Evolutionary conservation across 2,113 vertebrate species (phyloP).

Genomic region (Coreoperca whiteheadi): DNA sequence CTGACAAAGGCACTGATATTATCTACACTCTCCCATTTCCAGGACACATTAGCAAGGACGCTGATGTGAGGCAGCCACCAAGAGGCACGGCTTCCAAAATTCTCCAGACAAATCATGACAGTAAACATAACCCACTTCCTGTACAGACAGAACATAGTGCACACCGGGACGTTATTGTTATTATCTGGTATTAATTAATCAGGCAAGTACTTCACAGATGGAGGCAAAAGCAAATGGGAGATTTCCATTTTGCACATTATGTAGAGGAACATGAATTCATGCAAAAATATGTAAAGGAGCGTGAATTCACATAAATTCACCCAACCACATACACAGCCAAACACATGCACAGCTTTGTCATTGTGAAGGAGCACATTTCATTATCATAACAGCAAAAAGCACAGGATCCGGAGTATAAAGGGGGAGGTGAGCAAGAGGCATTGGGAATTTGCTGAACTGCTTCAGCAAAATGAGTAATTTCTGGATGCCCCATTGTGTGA

Average conservation of each 20-base stretch:
- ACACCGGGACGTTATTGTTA: not conserved
- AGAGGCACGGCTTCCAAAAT: slow-evolving; percentile 35
- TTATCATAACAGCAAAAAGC: slow-evolving; percentile 58
- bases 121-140: slow-evolving; percentile 54
- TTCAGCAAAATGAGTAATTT: slow-evolving; percentile 83
- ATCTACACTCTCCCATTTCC: slow-evolving; percentile 82
- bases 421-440: slow-evolving; percentile 61
- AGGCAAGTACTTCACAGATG: not conserved
- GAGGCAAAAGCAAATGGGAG: slow-evolving; percentile 2
- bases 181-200: slow-evolving; percentile 47
- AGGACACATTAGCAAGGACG: slow-evolving; percentile 71
- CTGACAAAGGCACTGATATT: slow-evolving; percentile 80
- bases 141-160: slow-evolving; percentile 32
- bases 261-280: slow-evolving; percentile 21
- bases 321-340: slow-evolving; percentile 26
- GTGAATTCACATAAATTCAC: slow-evolving; percentile 49
- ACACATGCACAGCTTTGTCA: slow-evolving; percentile 63
- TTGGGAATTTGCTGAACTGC: slow-evolving; percentile 71
- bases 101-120: slow-evolving; percentile 25
- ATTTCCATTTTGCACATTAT: slow-evolving; percentile 27
- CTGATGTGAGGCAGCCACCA: slow-evolving; percentile 36
- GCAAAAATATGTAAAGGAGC: slow-evolving; percentile 44
- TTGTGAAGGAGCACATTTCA: slow-evolving; percentile 63
- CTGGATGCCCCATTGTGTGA: slow-evolving; percentile 81
- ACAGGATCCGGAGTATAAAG: slow-evolving; percentile 30